Percentiles rank a stretch among this genome's conserved stretches.
These are phyloP conservation scores for Platycercus adscitus DNA, from an alignment of 2,113 vertebrate genomes.

Conservation along the genomic window DNA sequence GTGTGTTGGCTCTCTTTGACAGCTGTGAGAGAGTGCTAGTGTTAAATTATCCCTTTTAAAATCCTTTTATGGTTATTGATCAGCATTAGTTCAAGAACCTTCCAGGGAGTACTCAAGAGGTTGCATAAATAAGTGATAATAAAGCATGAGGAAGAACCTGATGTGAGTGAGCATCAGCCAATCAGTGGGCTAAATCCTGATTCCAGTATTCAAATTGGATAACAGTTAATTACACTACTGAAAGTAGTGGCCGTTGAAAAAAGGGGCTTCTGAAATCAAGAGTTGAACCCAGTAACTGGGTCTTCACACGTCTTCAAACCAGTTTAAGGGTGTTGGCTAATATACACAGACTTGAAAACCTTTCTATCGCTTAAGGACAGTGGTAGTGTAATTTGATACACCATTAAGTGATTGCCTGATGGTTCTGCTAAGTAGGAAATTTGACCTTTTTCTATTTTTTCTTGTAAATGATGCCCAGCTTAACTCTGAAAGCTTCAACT, in stretches of 20 bases:
- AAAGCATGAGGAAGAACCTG: not conserved
- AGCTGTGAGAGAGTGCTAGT: not conserved
- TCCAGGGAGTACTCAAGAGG: not conserved
- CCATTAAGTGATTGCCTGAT: not conserved
- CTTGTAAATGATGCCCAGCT: not conserved
- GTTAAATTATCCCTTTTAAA: not conserved
- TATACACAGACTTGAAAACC: not conserved
- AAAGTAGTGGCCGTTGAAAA: not conserved
- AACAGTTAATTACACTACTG: not conserved
- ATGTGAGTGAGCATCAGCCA: not conserved
- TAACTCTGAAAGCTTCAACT: not conserved
- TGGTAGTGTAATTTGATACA: not conserved
- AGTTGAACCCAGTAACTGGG: not conserved
- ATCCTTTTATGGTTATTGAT: not conserved
- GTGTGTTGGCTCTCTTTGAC: not conserved
- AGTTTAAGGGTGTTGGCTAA: not conserved
- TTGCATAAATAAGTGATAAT: not conserved
- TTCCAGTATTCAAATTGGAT: not conserved
- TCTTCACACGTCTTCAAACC: not conserved
- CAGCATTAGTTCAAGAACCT: not conserved
- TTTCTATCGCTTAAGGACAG: not conserved
- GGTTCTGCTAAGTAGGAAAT: not conserved
- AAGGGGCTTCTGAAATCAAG: not conserved
- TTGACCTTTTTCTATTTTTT: not conserved
- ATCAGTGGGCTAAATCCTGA: not conserved